A percentile compares a stretch with the other conserved stretches of the same genome.
Evolutionary conservation across 2,888 invertebrate species (phyloP).

Genomic region (Fragum fragum): DNA sequence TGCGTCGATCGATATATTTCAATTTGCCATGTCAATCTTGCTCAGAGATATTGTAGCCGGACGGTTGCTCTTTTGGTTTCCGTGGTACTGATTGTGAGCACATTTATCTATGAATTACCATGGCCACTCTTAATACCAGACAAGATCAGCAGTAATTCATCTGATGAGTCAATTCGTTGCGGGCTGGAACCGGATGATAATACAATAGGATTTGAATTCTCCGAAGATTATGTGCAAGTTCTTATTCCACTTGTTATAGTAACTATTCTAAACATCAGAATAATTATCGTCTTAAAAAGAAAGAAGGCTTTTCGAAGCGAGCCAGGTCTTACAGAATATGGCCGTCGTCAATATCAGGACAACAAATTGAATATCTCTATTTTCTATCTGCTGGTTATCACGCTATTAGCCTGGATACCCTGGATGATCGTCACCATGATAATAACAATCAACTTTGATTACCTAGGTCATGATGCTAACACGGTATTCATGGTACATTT

Average conservation of each 20-base stretch:
- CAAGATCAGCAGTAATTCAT: neutral
- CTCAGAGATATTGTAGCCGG: conserved; percentile 27
- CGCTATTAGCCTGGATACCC: conserved; percentile 25
- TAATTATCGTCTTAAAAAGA: conserved; percentile 1
- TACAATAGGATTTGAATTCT: neutral
- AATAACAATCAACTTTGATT: conserved; percentile 11
- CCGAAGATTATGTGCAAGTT: conserved; percentile 17
- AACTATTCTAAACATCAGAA: neutral
- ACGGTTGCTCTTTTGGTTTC: conserved; percentile 10
- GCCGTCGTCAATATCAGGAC: neutral
- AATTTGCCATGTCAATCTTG: neutral
- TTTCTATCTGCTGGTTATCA: conserved; percentile 26
- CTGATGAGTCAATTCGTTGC: conserved; percentile 5
- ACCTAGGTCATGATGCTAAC: neutral
- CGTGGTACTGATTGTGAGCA: neutral
- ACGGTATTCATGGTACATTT: neutral
- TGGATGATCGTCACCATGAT: neutral
- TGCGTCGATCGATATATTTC: conserved; percentile 20
- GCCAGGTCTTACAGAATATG: conserved; percentile 16
- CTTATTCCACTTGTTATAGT: conserved; percentile 5
- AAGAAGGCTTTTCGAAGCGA: conserved; percentile 16
- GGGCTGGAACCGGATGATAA: conserved; percentile 19
- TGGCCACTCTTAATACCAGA: conserved; percentile 2
- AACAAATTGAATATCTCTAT: conserved; percentile 22
- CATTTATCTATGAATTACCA: neutral